Base-by-base conservation (phyloP, 1,140 invertebrate species). In the Leptinotarsa undecemlineata region DNA sequence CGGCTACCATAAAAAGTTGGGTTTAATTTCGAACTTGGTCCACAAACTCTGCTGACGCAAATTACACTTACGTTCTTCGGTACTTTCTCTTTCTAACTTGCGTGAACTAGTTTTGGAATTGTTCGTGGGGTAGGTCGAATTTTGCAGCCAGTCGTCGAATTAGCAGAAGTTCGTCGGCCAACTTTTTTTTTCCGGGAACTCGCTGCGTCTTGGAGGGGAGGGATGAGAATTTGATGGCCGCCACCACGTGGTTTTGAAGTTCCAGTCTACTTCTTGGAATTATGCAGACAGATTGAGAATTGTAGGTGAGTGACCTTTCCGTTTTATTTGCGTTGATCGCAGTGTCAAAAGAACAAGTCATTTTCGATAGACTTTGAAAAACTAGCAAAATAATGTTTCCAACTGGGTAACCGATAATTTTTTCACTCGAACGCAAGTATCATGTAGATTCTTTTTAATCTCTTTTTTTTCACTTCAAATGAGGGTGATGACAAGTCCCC, bases 61-160 rank as follows among this genome's bases (percentile, higher is more conserved):
- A 83, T 82, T 83, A 82, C 81, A 83, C 82, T 83, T 83, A 83
- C 81, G 82, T 79, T 80, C 80, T 79, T 82, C 82, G 82, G 48
- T 81, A 83, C 82, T 83, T 83, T 83, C 82, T 83, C 82, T 83
- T 83, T 83, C 82, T 81, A 81, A 82, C 81, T 82, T 78, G 81
- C 75, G 76, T 81, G 81, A 83, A 83, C 77, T 78, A 78, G 77
- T 78, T 76, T 69, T 57, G 60, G 63, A 71, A 64, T 81, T 81
- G 76, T 82, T 83, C 69, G 77, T 83, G 77, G 76, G 81, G 82
- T 83, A 83, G 82, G 82, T 83, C 82, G 77, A 76, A 78, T 78
- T 80, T 77, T 77, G 76, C 72, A 60, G 74, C 73, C 79, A 57
- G 51, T 17, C 51, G 51, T 15, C 72, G 80, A 81, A 82, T 82